Evolutionary conservation across 2,888 invertebrate genomes (phyloP), one percentile per base, ranked within the genome.

Genomic region (Panopea generosa): DNA sequence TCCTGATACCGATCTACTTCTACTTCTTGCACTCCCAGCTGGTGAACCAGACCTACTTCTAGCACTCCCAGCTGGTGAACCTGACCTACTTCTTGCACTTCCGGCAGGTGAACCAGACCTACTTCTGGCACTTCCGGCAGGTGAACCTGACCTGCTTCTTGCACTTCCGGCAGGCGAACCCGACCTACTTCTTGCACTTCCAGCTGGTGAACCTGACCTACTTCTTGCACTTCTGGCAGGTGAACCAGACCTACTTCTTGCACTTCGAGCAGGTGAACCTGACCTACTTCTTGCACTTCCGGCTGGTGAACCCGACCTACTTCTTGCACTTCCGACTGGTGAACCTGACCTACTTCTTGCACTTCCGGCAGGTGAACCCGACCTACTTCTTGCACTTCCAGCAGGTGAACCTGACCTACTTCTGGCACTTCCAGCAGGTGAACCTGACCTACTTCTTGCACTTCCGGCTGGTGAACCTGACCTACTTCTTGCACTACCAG

Each of bases 91-190:
- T 45, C 45, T 45, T 45, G 45, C 45, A 45, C 45, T 45, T 45
- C 45, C 45, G 6, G 45, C n/a, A 45, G 45, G 45, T 45, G 70
- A 70, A 16, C 78, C 53, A 29, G 79, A 73, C 40, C 67, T 55
- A 66, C 77, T 79, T 56, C 72, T 59, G 0, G 57, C 61, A 47
- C 68, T 63, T 6, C 76, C 79, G 20, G 74, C 63, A 27, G 75
- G 75, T 7, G 80, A 80, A 11, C 72, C 56, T 33, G 84, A 82
- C 38, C 79, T 69, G 56, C 77, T 77, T 66, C 76, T 55, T 62
- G 56, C 63, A 55, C 45, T 45, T 16, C 18, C 57, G 16, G 24
- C 65, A 52, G 63, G 66, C 11, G 76, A 76, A 2, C 73, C 76
- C 6, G 77, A 79, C 16, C 72, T 66, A 52, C 74, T 68, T 59